phyloP scores from a whole-genome alignment of 2,113 vertebrate species.

The Toxostoma redivivum region DNA sequence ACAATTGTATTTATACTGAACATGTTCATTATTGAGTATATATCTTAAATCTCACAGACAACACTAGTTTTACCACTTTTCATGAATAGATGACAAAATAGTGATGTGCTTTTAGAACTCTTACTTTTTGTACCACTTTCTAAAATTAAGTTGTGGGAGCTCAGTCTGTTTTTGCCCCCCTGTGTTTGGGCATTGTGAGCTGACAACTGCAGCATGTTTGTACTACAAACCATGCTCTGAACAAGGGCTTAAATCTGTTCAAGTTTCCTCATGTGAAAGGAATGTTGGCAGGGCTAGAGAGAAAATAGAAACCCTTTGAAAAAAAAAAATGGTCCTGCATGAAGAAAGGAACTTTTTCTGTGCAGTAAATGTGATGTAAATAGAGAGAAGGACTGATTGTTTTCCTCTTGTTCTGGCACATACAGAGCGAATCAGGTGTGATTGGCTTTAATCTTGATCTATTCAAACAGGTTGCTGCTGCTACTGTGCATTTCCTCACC shows the following conservation, averaged over 20 bases:
- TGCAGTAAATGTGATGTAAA: not conserved
- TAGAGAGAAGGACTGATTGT: constrained; percentile 8
- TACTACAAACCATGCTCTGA: constrained; percentile 64
- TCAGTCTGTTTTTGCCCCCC: not conserved
- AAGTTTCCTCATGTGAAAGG: constrained; percentile 65
- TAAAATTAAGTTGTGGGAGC: constrained; percentile 17
- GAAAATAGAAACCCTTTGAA: constrained; percentile 38
- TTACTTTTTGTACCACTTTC: not conserved
- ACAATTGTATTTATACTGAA: not conserved
- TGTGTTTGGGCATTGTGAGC: constrained; percentile 40
- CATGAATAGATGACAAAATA: not conserved
- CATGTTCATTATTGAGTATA: not conserved
- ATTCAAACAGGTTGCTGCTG: not conserved
- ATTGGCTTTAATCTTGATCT: not conserved
- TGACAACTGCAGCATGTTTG: constrained; percentile 70
- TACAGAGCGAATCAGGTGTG: not conserved
- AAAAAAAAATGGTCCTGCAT: not conserved
- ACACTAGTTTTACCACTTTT: not conserved
- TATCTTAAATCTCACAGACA: not conserved
- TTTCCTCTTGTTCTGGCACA: not conserved
- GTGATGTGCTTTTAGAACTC: not conserved
- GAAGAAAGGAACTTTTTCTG: not conserved
- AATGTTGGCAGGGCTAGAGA: constrained; percentile 70
- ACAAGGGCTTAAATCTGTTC: constrained; percentile 53
- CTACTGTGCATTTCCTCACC: not conserved